Conservation (phyloP, 2,888 invertebrate genomes). For the Leptinotarsa juncta region DNA sequence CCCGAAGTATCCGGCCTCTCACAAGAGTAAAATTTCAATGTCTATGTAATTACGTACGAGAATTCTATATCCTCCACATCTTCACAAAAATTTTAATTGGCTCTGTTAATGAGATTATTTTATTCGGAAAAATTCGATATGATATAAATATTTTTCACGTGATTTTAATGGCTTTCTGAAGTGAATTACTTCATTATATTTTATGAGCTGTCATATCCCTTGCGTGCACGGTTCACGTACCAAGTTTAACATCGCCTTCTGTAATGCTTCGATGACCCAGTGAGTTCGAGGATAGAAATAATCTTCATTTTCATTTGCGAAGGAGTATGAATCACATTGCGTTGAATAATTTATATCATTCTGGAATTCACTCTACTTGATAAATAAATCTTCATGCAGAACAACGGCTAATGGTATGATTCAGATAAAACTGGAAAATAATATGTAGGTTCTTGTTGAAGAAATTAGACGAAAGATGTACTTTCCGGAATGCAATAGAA, state of each 20-base stretch:
- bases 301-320: neutral
- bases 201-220: conserved; percentile 6
- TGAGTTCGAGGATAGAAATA: conserved; percentile 4
- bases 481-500: too few relatives aligned
- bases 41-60: neutral
- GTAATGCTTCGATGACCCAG: conserved; percentile 5
- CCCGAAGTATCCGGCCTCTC: too few relatives aligned
- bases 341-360: neutral
- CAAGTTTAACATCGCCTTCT: conserved; percentile 6
- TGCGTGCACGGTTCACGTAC: neutral
- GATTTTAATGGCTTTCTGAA: conserved; percentile 7
- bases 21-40: conserved; percentile 1
- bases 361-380: neutral
- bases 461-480: too few relatives aligned
- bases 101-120: conserved; percentile 11
- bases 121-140: neutral
- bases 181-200: conserved; percentile 17
- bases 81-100: neutral
- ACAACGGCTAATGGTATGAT: neutral
- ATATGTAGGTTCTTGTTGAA: neutral
- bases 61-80: neutral
- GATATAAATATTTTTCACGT: conserved; percentile 2
- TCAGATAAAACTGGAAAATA: neutral
- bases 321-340: neutral
- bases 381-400: too few relatives aligned